phyloP scores from a whole-genome alignment of 2,797 vertebrate species.

The Muscicapa striata region DNA sequence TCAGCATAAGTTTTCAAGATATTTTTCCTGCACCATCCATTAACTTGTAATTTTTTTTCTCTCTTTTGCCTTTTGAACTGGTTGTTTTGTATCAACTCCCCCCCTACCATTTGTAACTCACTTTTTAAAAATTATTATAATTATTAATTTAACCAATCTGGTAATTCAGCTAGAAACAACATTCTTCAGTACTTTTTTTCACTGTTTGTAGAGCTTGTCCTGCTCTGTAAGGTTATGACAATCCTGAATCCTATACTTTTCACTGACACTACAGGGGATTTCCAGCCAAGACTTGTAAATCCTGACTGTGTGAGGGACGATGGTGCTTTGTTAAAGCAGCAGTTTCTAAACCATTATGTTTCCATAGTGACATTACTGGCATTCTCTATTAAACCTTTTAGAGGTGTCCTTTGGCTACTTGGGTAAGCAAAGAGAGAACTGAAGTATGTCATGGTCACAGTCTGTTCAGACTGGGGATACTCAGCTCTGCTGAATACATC shows the following conservation, averaged over 20 bases:
- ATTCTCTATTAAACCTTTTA: background rate
- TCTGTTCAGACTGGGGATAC: background rate
- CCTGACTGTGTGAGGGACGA: background rate
- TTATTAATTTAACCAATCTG: accelerated
- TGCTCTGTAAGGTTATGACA: background rate
- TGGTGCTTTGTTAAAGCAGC: background rate
- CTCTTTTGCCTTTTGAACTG: background rate
- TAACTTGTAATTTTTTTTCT: background rate
- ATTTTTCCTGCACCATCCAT: background rate
- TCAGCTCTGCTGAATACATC: background rate
- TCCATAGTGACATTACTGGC: conserved; percentile 14
- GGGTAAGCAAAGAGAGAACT: background rate
- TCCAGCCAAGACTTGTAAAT: background rate
- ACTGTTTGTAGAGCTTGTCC: background rate
- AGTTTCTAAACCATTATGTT: background rate
- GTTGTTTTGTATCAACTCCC: background rate
- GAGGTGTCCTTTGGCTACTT: conserved; percentile 2
- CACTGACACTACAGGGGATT: background rate
- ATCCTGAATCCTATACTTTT: background rate
- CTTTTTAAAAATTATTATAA: accelerated
- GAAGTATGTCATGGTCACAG: background rate
- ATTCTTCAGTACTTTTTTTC: background rate
- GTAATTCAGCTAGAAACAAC: background rate
- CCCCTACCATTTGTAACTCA: accelerated
- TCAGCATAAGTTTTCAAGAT: background rate